These are phyloP conservation scores for Caenorhabditis sinica DNA, from an alignment of 2,888 invertebrate genomes.

Conservation along the genomic window DNA sequence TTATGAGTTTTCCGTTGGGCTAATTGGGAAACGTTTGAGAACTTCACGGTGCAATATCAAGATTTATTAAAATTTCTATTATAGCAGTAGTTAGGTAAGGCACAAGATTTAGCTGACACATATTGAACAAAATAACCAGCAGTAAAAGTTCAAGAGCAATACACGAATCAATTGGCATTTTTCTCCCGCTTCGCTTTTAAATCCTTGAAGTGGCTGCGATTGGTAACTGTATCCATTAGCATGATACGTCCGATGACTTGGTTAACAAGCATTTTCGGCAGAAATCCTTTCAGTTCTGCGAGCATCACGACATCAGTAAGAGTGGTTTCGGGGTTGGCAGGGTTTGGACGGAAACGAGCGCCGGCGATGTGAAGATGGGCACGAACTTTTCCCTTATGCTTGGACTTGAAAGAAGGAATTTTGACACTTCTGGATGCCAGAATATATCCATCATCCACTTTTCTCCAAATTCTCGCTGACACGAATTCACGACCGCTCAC, in stretches of 20 bases:
- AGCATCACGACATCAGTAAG: conserved; percentile 77
- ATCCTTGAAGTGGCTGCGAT: conserved; percentile 72
- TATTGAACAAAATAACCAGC: conserved; percentile 17
- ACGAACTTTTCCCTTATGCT: conserved; percentile 71
- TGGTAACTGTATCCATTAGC: conserved; percentile 76
- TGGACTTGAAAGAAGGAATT: conserved; percentile 64
- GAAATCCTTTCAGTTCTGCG: conserved; percentile 75
- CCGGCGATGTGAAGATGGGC: conserved; percentile 74
- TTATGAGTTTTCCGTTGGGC: background rate
- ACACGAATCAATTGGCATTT: conserved; percentile 24
- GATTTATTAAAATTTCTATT: conserved; percentile 9
- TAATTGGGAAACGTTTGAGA: background rate
- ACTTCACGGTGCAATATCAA: background rate
- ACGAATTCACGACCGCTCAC: conserved; percentile 78
- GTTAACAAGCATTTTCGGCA: conserved; percentile 74
- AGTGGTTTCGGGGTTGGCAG: conserved; percentile 67
- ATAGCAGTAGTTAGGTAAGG: conserved; percentile 10
- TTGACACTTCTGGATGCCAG: conserved; percentile 75
- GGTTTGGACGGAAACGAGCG: conserved; percentile 74
- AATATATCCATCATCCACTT: conserved; percentile 68
- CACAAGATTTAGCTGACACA: conserved; percentile 22
- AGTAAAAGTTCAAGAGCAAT: too few relatives aligned
- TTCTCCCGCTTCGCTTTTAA: conserved; percentile 58
- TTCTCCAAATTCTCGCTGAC: conserved; percentile 73
- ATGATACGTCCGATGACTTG: conserved; percentile 76